Base-by-base conservation (phyloP, 2,113 vertebrate genomes). In the Pelmatolapia mariae region DNA sequence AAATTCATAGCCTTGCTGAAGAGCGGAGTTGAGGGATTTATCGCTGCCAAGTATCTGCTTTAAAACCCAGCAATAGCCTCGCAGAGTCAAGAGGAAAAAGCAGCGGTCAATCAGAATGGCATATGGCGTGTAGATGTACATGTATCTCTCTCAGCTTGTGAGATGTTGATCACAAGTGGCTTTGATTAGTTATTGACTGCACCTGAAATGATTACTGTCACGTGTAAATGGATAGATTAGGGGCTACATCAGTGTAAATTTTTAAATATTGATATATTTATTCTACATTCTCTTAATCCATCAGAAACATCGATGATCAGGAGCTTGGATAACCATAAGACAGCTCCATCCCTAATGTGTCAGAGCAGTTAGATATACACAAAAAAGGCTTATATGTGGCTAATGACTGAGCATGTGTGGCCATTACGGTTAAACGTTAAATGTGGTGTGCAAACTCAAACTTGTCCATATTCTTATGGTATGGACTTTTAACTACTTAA, bases 1-100 rank as follows among this genome's bases (percentile, higher is more conserved):
- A 97, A 96, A 97, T 97, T 97, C 96, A 97, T 97, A 95, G 96
- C 95, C 90, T 95, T 82, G 82, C 89, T 90, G 84, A 85, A 93
- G 90, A 93, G 89, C 81, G 80, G 91, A 94, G 87, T 94, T 94
- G 82, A 89, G 82, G 91, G 91, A 92, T 94, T 94, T 93, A 95
- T 93, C 88, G 82, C 87, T 83, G 90, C 90, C 87, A 91, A 96
- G 94, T 92, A 94, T 92, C 90, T 40, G 82, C 94, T 94, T 94
- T 83, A 93, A 90, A 92, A 86, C 57, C 83, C 73, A 18, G 85
- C 86, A 83, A 79, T 89, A 76, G 90, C 91, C 87, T 57, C 8
- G 33, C 38, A 52, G 83, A 92, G 88, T 92, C 61, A 33, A 93
- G 90, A 91, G 90, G 61, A 87, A 89, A 89, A 87, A 89, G 88